phyloP scores from a whole-genome alignment of 2,797 vertebrate genomes.

The Halcyon chelicuti region DNA sequence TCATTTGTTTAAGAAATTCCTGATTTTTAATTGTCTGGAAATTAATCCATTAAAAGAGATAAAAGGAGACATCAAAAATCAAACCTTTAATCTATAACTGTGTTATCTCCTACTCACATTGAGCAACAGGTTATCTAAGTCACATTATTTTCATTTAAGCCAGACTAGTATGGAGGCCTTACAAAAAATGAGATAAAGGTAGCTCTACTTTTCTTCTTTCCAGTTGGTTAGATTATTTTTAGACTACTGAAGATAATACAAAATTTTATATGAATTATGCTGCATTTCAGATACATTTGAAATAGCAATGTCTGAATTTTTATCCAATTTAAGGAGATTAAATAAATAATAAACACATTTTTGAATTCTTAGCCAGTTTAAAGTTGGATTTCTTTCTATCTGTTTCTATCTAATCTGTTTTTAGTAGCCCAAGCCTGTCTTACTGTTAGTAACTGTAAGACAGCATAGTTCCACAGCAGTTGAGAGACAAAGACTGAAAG shows the following conservation, averaged over 20 bases:
- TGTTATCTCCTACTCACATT: neutral
- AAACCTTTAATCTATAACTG: neutral
- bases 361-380: neutral
- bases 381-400: neutral
- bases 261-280: neutral
- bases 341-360: neutral
- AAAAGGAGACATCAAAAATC: neutral
- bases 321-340: neutral
- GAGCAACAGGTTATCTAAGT: neutral
- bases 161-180: neutral
- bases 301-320: neutral
- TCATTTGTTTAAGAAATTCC: neutral
- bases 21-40: neutral
- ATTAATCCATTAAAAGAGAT: neutral
- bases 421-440: neutral
- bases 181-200: neutral
- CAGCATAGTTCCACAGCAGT: neutral
- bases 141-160: neutral
- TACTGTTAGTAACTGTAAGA: neutral
- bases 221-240: neutral
- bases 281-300: neutral
- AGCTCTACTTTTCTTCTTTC: neutral
- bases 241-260: neutral
- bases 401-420: neutral
- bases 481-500: neutral